These are phyloP conservation scores for Limnothrissa miodon DNA, from an alignment of 2,113 vertebrate genomes.

Conservation along the genomic window DNA sequence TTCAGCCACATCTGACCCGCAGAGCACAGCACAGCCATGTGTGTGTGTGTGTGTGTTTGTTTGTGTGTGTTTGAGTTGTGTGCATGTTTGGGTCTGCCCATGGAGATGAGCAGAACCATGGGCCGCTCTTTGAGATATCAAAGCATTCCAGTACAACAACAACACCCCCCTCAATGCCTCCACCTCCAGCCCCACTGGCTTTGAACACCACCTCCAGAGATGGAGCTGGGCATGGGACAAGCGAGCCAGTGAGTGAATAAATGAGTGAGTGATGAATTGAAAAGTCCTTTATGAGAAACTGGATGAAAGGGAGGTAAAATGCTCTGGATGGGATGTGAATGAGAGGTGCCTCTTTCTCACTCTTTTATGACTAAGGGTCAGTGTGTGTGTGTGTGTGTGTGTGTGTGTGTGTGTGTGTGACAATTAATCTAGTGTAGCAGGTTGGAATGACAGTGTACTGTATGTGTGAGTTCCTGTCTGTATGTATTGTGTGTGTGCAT, in stretches of 20 bases:
- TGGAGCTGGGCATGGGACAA: constrained; percentile 28
- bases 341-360: constrained; percentile 34
- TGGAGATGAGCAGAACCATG: neutral
- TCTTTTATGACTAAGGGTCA: neutral
- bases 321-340: neutral
- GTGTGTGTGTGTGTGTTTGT: constrained; percentile 31
- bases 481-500: neutral
- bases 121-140: constrained; percentile 41
- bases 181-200: constrained; percentile 38
- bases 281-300: neutral
- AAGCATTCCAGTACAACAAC: constrained; percentile 32
- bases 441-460: neutral
- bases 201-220: constrained; percentile 45
- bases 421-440: no score
- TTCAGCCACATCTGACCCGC: neutral
- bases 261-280: constrained; percentile 45
- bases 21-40: neutral
- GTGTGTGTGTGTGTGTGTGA: neutral
- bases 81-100: neutral
- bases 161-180: neutral
- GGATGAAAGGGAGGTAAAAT: neutral
- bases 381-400: neutral
- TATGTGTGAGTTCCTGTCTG: neutral
- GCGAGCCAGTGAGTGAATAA: neutral
- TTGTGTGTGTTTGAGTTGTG: constrained; percentile 17